A percentile compares a stretch with the other conserved stretches of the same genome.
phyloP scores from a whole-genome alignment of 2,888 invertebrate species.

The Hydroisotoma schaefferi region DNA sequence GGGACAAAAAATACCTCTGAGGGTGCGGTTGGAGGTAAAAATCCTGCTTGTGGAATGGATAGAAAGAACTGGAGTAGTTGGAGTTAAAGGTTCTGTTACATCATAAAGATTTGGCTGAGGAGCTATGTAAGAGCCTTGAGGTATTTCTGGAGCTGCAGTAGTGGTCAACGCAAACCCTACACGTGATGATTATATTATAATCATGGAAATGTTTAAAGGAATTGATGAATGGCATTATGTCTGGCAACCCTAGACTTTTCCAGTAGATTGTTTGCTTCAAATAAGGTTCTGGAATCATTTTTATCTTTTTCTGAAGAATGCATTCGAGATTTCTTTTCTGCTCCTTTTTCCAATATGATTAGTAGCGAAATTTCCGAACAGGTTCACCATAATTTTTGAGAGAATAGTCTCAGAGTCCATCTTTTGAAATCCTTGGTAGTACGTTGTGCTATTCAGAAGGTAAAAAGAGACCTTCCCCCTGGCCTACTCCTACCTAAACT shows the following conservation, averaged over 20 bases:
- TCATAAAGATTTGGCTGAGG: not conserved
- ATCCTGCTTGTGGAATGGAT: not conserved
- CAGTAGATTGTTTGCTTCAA: conserved; percentile 33
- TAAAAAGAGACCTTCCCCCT: conserved; percentile 39
- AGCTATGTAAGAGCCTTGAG: not conserved
- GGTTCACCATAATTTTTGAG: conserved; percentile 36
- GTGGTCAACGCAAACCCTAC: too few relatives aligned
- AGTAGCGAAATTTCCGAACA: conserved; percentile 40
- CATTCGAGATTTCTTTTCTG: too few relatives aligned
- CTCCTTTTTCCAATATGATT: too few relatives aligned
- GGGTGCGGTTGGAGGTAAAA: conserved; percentile 14
- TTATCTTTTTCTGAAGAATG: conserved; percentile 33
- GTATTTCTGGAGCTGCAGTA: not conserved
- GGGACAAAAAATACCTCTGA: not conserved
- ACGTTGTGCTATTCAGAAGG: conserved; percentile 32
- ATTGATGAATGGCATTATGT: conserved; percentile 29
- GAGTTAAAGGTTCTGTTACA: not conserved
- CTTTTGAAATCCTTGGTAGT: conserved; percentile 33
- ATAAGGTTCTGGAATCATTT: conserved; percentile 38
- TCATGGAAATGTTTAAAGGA: conserved; percentile 7
- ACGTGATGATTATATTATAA: not conserved
- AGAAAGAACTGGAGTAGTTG: not conserved
- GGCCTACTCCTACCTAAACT: conserved; percentile 29
- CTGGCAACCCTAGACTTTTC: conserved; percentile 36
- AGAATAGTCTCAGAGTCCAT: conserved; percentile 27